Percentiles rank a stretch among this genome's conserved stretches.
These are phyloP conservation scores for Latheticus oryzae DNA, from an alignment of 2,888 invertebrate genomes.

Conservation along the genomic window DNA sequence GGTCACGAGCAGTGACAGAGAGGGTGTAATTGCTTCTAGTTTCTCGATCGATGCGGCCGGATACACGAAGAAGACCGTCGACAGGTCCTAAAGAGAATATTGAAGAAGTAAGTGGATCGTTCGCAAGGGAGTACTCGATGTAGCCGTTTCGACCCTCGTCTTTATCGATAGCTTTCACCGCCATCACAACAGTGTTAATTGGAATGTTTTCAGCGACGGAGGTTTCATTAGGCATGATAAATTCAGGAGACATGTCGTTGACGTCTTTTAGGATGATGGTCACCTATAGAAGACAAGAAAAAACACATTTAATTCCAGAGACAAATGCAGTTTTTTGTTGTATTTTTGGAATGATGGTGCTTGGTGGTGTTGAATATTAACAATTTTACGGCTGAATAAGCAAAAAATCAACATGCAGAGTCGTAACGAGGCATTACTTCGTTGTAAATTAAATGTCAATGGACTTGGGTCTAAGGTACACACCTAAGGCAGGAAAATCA, in stretches of 20 bases:
- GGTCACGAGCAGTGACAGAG: conserved; percentile 85
- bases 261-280: conserved; percentile 89
- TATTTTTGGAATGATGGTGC: conserved; percentile 1
- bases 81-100: conserved; percentile 87
- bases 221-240: conserved; percentile 83
- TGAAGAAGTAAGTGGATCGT: conserved; percentile 73
- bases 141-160: conserved; percentile 91
- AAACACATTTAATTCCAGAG: not conserved
- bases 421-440: conserved; percentile 14
- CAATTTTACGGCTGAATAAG: conserved; percentile 13
- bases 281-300: too few relatives aligned
- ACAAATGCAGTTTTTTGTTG: too few relatives aligned
- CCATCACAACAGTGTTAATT: conserved; percentile 87
- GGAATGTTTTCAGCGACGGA: conserved; percentile 87
- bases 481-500: conserved; percentile 2
- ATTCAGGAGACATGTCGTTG: conserved; percentile 91
- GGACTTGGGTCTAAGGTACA: conserved; percentile 13
- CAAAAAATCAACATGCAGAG: conserved; percentile 13
- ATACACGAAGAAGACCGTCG: conserved; percentile 87
- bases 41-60: conserved; percentile 89
- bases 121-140: conserved; percentile 85
- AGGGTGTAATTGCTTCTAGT: conserved; percentile 79
- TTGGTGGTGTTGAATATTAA: conserved; percentile 13
- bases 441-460: conserved; percentile 19
- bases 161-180: conserved; percentile 87